Conservation (phyloP, 2,797 vertebrate species). For the Corythornis leucogaster region DNA sequence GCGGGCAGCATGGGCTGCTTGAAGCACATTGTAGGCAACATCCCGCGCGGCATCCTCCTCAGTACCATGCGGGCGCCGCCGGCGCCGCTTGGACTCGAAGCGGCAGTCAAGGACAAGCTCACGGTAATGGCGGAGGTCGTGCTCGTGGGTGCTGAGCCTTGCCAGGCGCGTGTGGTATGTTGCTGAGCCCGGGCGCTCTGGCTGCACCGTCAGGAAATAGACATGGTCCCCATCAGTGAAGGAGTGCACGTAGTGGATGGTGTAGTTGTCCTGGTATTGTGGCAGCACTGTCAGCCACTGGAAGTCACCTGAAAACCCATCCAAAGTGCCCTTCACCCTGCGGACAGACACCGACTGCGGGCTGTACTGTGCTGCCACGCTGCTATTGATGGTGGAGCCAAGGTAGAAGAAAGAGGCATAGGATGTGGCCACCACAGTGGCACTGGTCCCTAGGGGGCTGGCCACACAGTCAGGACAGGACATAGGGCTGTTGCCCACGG, state of each 20-base stretch:
- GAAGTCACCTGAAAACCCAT: slow-evolving; percentile 86
- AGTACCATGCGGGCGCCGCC: slow-evolving; percentile 48
- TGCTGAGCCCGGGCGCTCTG: slow-evolving; percentile 66
- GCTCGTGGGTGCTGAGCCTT: slow-evolving; percentile 84
- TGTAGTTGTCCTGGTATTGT: slow-evolving; percentile 79
- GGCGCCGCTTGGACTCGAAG: slow-evolving; percentile 87
- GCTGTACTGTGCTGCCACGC: slow-evolving; percentile 83
- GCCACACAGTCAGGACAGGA: slow-evolving; percentile 92
- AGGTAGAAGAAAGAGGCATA: slow-evolving; percentile 89
- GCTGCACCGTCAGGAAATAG: slow-evolving; percentile 92
- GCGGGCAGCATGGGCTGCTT: slow-evolving; percentile 86
- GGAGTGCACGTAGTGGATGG: slow-evolving; percentile 89
- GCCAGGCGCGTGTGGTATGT: slow-evolving; percentile 88
- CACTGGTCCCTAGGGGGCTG: slow-evolving; percentile 89
- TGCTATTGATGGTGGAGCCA: slow-evolving; percentile 86
- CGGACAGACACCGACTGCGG: slow-evolving; percentile 90
- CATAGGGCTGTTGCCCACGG: slow-evolving; percentile 75
- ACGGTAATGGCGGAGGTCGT: slow-evolving; percentile 82
- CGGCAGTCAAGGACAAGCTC: slow-evolving; percentile 91
- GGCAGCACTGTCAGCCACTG: slow-evolving; percentile 88
- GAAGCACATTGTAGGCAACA: slow-evolving; percentile 87
- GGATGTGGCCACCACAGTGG: slow-evolving; percentile 85
- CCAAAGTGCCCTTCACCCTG: slow-evolving; percentile 84
- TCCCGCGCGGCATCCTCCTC: slow-evolving; percentile 59
- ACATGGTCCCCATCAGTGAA: slow-evolving; percentile 85